Conservation (phyloP, 2,113 vertebrate species). For the Haemorhous mexicanus region DNA sequence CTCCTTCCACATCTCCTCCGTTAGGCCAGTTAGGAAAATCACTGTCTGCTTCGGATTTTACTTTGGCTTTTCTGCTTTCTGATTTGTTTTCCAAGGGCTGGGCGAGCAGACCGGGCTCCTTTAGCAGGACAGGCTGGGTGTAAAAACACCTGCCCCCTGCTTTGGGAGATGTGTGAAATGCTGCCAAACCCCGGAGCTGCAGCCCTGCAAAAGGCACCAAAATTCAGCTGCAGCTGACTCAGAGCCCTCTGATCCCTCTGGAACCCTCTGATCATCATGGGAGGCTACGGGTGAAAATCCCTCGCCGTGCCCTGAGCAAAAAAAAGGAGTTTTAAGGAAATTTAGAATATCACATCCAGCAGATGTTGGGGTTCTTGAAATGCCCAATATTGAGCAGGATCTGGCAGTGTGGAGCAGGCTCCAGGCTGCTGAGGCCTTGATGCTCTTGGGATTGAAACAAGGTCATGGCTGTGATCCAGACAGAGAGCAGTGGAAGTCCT, state of each 20-base stretch:
- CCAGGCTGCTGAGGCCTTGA: background rate
- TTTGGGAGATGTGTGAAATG: background rate
- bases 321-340: background rate
- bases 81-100: background rate
- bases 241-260: background rate
- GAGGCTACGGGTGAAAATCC: background rate
- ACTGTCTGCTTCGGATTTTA: background rate
- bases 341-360: background rate
- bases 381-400: fast-evolving
- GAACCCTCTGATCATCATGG: background rate
- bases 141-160: background rate
- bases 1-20: background rate
- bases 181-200: fast-evolving
- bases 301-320: no score
- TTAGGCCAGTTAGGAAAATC: background rate
- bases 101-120: fast-evolving
- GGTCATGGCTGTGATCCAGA: background rate
- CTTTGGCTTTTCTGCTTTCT: background rate
- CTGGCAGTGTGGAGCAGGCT: background rate
- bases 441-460: background rate
- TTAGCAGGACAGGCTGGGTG: background rate
- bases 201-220: background rate
- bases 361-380: background rate
- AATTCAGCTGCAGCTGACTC: background rate
- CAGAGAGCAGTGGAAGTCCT: background rate